Percentiles rank a stretch among this genome's conserved stretches.
Conservation (phyloP, 2,888 invertebrate genomes). For the Hesperia comma region DNA sequence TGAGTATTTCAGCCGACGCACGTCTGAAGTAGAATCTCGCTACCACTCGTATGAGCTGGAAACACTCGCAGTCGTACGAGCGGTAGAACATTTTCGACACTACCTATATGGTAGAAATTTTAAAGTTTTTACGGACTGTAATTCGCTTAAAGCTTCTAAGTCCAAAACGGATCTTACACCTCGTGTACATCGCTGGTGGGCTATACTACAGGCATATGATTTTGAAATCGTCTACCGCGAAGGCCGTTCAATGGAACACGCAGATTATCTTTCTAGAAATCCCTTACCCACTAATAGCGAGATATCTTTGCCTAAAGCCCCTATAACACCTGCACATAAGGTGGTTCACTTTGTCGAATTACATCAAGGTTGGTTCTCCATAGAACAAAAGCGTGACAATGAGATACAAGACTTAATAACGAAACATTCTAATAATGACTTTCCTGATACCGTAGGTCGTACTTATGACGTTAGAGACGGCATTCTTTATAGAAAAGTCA, state of each 20-base stretch:
- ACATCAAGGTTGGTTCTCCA: not conserved
- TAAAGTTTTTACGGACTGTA: conserved; percentile 44
- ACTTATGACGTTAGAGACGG: conserved; percentile 8
- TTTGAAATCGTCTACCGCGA: not conserved
- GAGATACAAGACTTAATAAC: not conserved
- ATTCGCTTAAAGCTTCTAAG: conserved; percentile 43
- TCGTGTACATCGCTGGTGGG: conserved; percentile 10
- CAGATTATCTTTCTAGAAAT: conserved; percentile 20
- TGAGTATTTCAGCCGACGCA: conserved; percentile 29
- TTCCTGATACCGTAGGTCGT: not conserved
- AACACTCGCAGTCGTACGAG: conserved; percentile 25
- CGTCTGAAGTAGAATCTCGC: not conserved
- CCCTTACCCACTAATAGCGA: too few relatives aligned
- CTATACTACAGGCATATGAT: conserved; percentile 3
- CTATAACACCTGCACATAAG: too few relatives aligned
- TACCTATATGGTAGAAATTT: conserved; percentile 29
- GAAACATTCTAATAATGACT: not conserved
- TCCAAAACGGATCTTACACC: conserved; percentile 36
- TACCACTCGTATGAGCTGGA: conserved; percentile 41
- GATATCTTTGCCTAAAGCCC: too few relatives aligned
- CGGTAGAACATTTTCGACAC: conserved; percentile 44
- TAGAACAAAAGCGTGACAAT: conserved; percentile 3
- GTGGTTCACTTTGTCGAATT: not conserved
- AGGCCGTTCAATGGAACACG: not conserved
- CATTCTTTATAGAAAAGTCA: not conserved